Conservation (phyloP, 2,888 invertebrate species). For the Meghimatium bilineatum region DNA sequence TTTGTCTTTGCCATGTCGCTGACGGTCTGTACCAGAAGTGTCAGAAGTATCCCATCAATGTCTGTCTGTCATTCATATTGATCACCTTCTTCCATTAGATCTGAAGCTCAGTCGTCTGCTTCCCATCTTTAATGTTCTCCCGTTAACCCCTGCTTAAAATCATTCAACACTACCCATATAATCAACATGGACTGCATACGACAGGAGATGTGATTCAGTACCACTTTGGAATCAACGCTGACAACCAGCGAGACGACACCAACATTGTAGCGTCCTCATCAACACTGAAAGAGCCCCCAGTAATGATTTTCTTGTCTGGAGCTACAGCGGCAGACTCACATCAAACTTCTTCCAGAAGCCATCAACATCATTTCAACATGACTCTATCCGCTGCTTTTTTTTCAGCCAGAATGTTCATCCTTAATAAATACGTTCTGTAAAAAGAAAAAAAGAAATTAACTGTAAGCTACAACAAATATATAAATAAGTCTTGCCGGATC, state of each 20-base stretch:
- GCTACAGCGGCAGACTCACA: background rate
- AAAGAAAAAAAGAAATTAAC: background rate
- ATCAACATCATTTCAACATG: constrained; percentile 1
- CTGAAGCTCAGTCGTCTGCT: background rate
- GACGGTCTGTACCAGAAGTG: constrained; percentile 5
- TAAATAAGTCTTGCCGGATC: too few relatives aligned
- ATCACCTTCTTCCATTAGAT: background rate
- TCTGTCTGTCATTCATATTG: background rate
- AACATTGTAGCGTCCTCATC: background rate
- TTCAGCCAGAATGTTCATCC: background rate
- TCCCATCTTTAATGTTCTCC: too few relatives aligned
- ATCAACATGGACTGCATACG: background rate
- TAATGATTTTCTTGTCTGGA: constrained; percentile 14
- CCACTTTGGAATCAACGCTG: background rate
- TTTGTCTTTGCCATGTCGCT: background rate
- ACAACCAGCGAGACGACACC: constrained; percentile 13
- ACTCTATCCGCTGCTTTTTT: background rate
- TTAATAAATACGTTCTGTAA: background rate
- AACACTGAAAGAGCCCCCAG: background rate
- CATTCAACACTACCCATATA: background rate
- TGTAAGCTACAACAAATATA: too few relatives aligned
- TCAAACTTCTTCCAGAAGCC: background rate
- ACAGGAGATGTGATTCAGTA: background rate
- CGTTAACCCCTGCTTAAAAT: background rate
- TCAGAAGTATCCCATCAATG: background rate